Evolutionary conservation across 2,888 invertebrate species (phyloP), one percentile per base, ranked within the genome.

Genomic region (Achlya flavicornis): DNA sequence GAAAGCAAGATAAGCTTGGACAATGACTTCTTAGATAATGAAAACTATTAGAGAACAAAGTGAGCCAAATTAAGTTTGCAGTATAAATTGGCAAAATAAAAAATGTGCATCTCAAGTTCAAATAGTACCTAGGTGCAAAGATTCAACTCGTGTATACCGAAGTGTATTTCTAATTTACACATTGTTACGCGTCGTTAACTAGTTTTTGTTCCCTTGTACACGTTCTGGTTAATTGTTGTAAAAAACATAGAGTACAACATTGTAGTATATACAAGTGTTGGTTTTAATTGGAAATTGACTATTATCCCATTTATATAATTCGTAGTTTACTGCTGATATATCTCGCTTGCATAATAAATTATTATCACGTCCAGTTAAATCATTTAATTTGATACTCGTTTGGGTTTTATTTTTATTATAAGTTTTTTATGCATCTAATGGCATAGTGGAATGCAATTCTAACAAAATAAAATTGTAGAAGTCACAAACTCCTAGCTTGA

Each of bases 221-320:
- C 78, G 78, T 79, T 81, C 79, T 74, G 65, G 74, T 74, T 85
- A 86, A 87, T 86, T 83, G 82, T 78, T 72, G 75, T 81, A 84
- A 87, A 87, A 87, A 88, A 84, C 78, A 72, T 73, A 68, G 73
- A 80, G 78, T 76, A 75, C 3, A 41, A 41, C 12, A 41, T 41
- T 41, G 12, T 72, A 75, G 73, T 66, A 7, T 53, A 14, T 53
- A 66, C 61, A 61, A 62, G 61, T 67, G 61, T 46, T 77, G 73
- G 75, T 74, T 68, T 76, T 85, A 87, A 86, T 86, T 86, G 85
- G 77, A 83, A 85, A 87, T 83, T 79, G 75, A 76, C 81, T 79
- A 83, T 84, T 81, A 85, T 70, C 74, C 78, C 80, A 84, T 79
- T 84, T 83, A 84, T 83, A 79, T 78, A 81, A 86, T 86, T 84